Base-by-base conservation (phyloP, 1,140 invertebrate genomes). In the Brachystomella parvula region DNA sequence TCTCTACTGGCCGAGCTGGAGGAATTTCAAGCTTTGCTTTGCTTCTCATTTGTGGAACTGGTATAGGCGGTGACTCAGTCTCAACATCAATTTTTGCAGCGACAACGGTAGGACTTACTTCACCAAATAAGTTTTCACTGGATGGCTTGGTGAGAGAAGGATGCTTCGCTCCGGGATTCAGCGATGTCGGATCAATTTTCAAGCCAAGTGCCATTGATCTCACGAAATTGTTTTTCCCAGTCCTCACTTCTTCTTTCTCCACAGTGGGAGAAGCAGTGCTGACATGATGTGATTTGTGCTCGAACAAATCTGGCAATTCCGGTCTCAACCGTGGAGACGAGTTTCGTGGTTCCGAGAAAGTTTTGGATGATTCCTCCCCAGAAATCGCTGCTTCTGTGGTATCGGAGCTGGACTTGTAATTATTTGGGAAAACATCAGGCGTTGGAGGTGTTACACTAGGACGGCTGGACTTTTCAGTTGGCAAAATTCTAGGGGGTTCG, bases 131-230 rank as follows among this genome's bases (percentile, higher is more conserved):
- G 19, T 6, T 39, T 39, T 6, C 6, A 39, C 35, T 19, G 35
- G 35, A 39, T 9, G 35, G 35, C 35, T 6, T 39, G 6, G 35
- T 6, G 19, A 19, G 35, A n/a, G 49, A 9, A 12, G 44, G 66
- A 31, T 66, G 77, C 2, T 77, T 78, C 30, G 79, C 79, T 12
- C 83, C 82, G 1, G 84, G 84, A 58, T 85, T 71, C 62, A 86
- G 74, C 0, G 83, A 81, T 67, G 79, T 78, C 0, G 86, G 84
- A 75, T 86, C 83, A n/a, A 86, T 86, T 67, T 85, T 83, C 0
- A 86, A 73, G 29, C 39, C 53, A 21, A 64, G 21, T 12, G 66
- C 66, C 19, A 64, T 32, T n/a, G 29, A 56, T 33, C 64, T 64
- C 12, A 63, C 56, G 26, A 47, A 58, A 30, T 35, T 28, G 2